These are phyloP conservation scores for Numenius phaeopus DNA, from an alignment of 2,797 vertebrate species.

Conservation along the genomic window DNA sequence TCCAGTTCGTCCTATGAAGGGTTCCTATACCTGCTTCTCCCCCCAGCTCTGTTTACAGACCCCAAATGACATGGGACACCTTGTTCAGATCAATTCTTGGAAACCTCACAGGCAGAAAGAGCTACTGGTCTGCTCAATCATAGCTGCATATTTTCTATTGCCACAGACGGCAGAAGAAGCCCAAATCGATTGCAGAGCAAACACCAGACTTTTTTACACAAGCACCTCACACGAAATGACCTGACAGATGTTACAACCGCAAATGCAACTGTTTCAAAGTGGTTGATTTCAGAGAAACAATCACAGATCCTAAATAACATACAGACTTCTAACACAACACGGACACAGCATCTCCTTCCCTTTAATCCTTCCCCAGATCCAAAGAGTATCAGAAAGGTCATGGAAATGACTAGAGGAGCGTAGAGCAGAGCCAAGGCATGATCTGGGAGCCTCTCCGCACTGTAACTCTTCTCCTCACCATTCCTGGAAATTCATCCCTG, in stretches of 20 bases:
- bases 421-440: background rate
- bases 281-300: background rate
- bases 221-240: background rate
- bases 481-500: constrained; percentile 33
- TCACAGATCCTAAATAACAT: background rate
- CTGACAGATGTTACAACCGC: background rate
- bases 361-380: background rate
- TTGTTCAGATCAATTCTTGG: background rate
- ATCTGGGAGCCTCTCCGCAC: background rate
- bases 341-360: background rate
- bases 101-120: background rate
- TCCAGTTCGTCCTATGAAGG: background rate
- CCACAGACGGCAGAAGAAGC: background rate
- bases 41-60: fast-evolving
- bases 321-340: background rate
- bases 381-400: background rate
- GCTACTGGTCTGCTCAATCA: background rate
- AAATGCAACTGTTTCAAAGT: fast-evolving
- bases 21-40: background rate
- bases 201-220: background rate
- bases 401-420: background rate
- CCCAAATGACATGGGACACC: background rate
- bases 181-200: background rate
- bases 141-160: background rate
- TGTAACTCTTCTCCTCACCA: background rate